Evolutionary conservation across 2,888 invertebrate species (phyloP).

Genomic region (Tenthredo scrophulariae): DNA sequence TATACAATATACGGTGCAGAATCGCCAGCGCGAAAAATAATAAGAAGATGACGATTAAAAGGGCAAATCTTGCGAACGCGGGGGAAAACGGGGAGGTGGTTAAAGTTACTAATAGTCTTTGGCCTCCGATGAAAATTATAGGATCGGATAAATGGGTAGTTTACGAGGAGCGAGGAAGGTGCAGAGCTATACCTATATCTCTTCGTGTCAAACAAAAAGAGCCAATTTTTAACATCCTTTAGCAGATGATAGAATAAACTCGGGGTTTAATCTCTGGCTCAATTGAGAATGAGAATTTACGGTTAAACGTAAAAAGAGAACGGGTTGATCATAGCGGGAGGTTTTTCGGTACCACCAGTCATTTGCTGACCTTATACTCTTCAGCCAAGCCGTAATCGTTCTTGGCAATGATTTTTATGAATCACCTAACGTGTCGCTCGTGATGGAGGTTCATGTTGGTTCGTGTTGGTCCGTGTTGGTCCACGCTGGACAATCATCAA

Average conservation of each 20-base stretch:
- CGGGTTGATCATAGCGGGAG: conserved; percentile 34
- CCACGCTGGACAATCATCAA: conserved; percentile 70
- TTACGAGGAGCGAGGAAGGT: conserved; percentile 75
- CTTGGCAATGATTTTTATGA: conserved; percentile 73
- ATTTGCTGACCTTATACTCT: neutral
- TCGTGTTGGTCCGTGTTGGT: conserved; percentile 43
- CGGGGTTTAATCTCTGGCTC: neutral
- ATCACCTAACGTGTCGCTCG: conserved; percentile 75
- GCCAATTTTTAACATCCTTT: neutral
- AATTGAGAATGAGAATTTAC: neutral
- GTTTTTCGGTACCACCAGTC: neutral
- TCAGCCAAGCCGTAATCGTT: neutral
- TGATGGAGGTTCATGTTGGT: conserved; percentile 71
- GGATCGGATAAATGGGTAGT: conserved; percentile 78
- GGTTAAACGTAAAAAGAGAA: neutral
- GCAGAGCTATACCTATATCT: neutral
- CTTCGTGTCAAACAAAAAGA: neutral
- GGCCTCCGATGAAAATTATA: conserved; percentile 76
- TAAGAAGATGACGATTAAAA: conserved; percentile 26
- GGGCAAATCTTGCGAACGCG: conserved; percentile 48
- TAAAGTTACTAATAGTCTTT: conserved; percentile 69
- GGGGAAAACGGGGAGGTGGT: conserved; percentile 60
- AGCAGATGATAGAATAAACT: neutral
- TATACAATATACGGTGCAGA: neutral
- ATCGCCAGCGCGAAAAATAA: neutral